phyloP scores from a whole-genome alignment of 2,888 invertebrate species.

The Steinernema carpocapsae region DNA sequence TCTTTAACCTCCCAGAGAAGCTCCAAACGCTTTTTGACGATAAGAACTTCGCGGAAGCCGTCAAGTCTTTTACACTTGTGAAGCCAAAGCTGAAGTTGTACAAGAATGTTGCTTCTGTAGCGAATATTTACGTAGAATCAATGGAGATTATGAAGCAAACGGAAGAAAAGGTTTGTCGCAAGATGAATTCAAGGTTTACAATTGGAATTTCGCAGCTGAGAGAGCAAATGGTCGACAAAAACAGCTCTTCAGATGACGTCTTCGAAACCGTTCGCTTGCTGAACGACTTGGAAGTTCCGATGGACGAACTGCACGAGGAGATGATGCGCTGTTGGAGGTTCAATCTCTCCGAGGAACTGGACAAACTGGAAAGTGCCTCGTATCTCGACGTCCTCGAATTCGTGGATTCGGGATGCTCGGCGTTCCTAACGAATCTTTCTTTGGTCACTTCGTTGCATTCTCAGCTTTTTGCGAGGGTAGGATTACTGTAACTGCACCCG shows the following conservation, averaged over 20 bases:
- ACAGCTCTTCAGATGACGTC: slow-evolving; percentile 4
- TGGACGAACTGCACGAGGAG: background rate
- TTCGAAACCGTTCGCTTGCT: background rate
- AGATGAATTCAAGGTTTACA: background rate
- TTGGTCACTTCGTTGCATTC: slow-evolving; percentile 60
- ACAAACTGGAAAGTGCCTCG: slow-evolving; percentile 5
- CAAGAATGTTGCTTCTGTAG: slow-evolving; percentile 42
- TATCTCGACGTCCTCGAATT: slow-evolving; percentile 32
- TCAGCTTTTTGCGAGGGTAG: slow-evolving; percentile 48
- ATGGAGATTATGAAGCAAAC: slow-evolving; percentile 42
- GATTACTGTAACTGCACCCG: slow-evolving; percentile 31
- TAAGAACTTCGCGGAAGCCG: slow-evolving; percentile 43
- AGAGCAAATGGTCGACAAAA: background rate
- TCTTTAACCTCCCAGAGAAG: slow-evolving; percentile 64
- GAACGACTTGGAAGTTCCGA: background rate
- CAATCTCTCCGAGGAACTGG: slow-evolving; percentile 11
- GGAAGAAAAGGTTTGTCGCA: slow-evolving; percentile 40
- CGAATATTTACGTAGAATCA: slow-evolving; percentile 44
- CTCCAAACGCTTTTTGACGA: slow-evolving; percentile 54
- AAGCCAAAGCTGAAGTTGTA: slow-evolving; percentile 41
- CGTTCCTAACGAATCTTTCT: slow-evolving; percentile 64
- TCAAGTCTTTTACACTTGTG: slow-evolving; percentile 40
- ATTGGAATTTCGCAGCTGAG: background rate
- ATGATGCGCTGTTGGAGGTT: background rate
- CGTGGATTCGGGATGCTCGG: slow-evolving; percentile 52